Evolutionary conservation across 2,797 vertebrate species (phyloP), one percentile per base, ranked within the genome.

Genomic region (Chaenodraco wilsoni): DNA sequence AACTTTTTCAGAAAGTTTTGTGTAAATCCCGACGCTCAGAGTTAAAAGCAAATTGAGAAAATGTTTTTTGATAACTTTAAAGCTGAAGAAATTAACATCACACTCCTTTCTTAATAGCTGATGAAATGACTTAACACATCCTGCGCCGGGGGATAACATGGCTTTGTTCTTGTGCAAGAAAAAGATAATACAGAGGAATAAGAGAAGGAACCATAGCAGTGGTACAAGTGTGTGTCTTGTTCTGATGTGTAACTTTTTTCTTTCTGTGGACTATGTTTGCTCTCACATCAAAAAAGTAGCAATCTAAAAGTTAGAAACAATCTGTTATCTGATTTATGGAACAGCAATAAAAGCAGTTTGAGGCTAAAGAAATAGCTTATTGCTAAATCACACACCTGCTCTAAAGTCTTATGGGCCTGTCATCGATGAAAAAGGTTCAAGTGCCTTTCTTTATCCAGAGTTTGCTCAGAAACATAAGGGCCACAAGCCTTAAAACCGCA

Each of bases 291-390:
- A 62, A 65, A 50, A 73, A 2, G 6, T 19, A 19, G 16, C 33
- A 62, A 71, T 63, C 56, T 45, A 61, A 61, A 68, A 37, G 40
- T 19, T 13, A 68, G 56, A 72, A n/a, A 2, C 51, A 57, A 71
- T 61, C 45, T 67, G 41, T 72, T 68, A 62, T 76, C 68, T 78
- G 6, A 49, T 69, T 74, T 72, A 27, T 51, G 33, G 60, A 40
- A 44, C 60, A n/a, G n/a, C 31, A 5, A 37, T 45, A 49, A 59
- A n/a, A 46, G 19, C 55, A 40, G 27, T 40, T 21, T 11, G 14
- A 6, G 40, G 9, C 21, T 19, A 3, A 7, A 14, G 11, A 60
- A 40, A 48, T 27, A 31, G 23, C 59, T 62, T 44, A 66, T 66
- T 63, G 62, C 57, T 50, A 37, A 66, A 41, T 74, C 27, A 41